A percentile compares a stretch with the other conserved stretches of the same genome.
phyloP scores from a whole-genome alignment of 1,140 invertebrate genomes.

The Gonatopus flavifemur region DNA sequence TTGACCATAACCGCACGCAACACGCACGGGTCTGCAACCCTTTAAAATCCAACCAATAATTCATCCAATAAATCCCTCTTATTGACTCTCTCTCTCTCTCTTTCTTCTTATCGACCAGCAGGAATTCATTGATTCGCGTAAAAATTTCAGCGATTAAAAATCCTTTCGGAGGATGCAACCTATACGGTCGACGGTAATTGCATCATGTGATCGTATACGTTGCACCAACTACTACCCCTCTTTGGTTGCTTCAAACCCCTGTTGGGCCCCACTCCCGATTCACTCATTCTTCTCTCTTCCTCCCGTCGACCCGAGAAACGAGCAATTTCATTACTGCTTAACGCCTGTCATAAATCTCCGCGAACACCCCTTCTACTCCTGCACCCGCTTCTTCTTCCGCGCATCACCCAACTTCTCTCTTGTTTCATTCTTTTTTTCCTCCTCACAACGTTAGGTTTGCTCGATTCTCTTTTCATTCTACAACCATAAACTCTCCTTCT shows the following conservation, averaged over 20 bases:
- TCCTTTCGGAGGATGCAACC: constrained; percentile 43
- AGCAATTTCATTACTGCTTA: constrained; percentile 62
- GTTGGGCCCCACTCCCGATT: constrained; percentile 34
- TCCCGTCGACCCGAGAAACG: constrained; percentile 52
- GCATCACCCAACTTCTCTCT: constrained; percentile 20
- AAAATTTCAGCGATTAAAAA: constrained; percentile 44
- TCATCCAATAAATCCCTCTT: too few species aligned
- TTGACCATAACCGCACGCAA: too few species aligned
- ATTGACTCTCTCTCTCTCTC: too few species aligned
- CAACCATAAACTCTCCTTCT: constrained; percentile 13
- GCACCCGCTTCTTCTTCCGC: not conserved
- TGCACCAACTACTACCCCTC: constrained; percentile 18
- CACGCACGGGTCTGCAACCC: too few species aligned
- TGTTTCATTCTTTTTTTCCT: constrained; percentile 19
- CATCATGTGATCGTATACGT: constrained; percentile 42
- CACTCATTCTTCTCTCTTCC: constrained; percentile 25
- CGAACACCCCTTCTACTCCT: constrained; percentile 34
- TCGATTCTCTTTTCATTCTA: constrained; percentile 16
- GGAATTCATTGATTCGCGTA: too few species aligned
- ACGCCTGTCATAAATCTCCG: constrained; percentile 59
- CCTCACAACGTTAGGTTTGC: constrained; percentile 6
- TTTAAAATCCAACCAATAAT: too few species aligned
- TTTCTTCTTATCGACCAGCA: too few species aligned
- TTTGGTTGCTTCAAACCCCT: constrained; percentile 28
- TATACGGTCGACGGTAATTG: constrained; percentile 45